Base-by-base conservation (phyloP, 2,797 vertebrate species). In the Tokudaia muenninki region DNA sequence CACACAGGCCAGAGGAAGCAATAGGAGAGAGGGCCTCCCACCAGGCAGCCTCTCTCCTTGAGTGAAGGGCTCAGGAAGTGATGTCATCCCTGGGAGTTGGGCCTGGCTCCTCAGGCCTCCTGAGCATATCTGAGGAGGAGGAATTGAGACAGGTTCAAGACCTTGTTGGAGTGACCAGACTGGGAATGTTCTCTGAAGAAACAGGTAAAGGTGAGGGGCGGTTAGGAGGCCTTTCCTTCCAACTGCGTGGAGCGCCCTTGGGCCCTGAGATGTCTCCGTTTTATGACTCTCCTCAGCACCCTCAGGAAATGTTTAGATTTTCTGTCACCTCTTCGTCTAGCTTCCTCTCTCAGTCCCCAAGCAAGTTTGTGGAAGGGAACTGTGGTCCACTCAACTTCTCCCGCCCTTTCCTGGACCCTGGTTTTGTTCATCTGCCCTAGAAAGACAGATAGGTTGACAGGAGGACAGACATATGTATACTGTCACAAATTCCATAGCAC, bases 1-100 rank as follows among this genome's bases (percentile, higher is more conserved):
- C 29, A 2, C 1, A 81, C 6, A 50, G 55, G 52, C 19, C 12
- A 1, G 61, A n/a, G 0, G 8, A 31, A 50, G 77, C 4, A 4
- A 31, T 3, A 14, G 34, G 47, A 75, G 59, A 61, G 47, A 3
- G 29, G 82, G 14, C 75, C 16, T 70, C 24, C 52, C 16, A 12
- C 14, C 26, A 55, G 84, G 21, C 65, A 11, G 34, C 50, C 22
- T 34, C 4, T 74, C 50, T 57, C n/a, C 14, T 26, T 72, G 34
- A 80, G 17, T 24, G 6, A 84, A 65, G 50, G 44, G 29, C 63
- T 84, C 22, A 19, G 77, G 34, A 44, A 34, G 31, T 6, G 6
- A 78, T 13, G 26, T 37, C 6, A 78, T 41, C 21, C 57, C 19
- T 16, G 34, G 34, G 67, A 80, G 78, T 26, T 29, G 72, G 93